Percentiles rank a stretch among this genome's conserved stretches.
These are phyloP conservation scores for Mactra quadrangularis DNA, from an alignment of 1,140 invertebrate species.

Conservation along the genomic window DNA sequence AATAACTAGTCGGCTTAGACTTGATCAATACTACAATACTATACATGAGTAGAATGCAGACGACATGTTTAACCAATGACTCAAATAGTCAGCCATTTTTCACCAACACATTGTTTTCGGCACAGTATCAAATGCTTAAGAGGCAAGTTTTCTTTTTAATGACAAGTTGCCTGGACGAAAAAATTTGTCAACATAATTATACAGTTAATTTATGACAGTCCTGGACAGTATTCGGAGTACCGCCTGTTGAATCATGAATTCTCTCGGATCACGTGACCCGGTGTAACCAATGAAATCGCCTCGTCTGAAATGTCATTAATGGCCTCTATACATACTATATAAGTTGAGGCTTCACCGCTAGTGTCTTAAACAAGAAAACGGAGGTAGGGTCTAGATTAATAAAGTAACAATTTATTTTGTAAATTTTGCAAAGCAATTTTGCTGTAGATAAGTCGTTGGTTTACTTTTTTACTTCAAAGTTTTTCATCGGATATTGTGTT, in stretches of 20 bases:
- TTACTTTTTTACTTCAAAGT: neutral
- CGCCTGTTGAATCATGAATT: constrained; percentile 62
- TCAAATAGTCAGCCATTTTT: constrained; percentile 6
- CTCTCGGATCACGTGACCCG: constrained; percentile 24
- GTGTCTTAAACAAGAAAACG: constrained; percentile 19
- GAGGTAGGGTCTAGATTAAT: constrained; percentile 43
- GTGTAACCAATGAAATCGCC: constrained; percentile 17
- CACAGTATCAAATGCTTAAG: constrained; percentile 18
- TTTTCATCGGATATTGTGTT: constrained; percentile 1
- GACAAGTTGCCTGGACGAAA: constrained; percentile 52
- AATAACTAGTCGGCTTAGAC: too few relatives aligned
- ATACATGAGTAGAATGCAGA: neutral
- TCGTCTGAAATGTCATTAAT: constrained; percentile 23
- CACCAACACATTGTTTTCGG: neutral
- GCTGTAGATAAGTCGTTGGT: neutral
- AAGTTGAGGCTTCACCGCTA: neutral
- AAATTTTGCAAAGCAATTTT: constrained; percentile 5
- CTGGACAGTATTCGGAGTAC: constrained; percentile 3
- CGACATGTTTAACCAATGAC: neutral
- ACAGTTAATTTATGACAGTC: constrained; percentile 57
- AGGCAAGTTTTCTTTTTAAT: constrained; percentile 18
- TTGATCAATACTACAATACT: neutral
- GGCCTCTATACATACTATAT: constrained; percentile 44
- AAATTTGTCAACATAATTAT: constrained; percentile 51
- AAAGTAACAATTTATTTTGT: constrained; percentile 1